These are phyloP conservation scores for Scaptomyza cyrtandrae DNA, from an alignment of 2,888 invertebrate species.

Conservation along the genomic window DNA sequence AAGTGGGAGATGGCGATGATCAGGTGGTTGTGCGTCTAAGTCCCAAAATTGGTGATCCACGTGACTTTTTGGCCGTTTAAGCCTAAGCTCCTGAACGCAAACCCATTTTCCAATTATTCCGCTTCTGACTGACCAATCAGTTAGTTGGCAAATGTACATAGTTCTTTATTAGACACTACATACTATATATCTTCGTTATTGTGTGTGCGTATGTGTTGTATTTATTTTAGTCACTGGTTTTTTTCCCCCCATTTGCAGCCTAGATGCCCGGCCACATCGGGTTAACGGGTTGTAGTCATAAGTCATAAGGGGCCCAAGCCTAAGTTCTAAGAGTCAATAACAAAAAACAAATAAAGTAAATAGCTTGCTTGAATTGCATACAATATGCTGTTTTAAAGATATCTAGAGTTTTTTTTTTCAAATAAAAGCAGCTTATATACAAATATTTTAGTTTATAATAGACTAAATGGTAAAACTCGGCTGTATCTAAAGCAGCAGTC, in stretches of 20 bases:
- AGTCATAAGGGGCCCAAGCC: constrained; percentile 60
- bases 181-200: constrained; percentile 8
- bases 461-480: too few relatives aligned
- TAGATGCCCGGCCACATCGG: constrained; percentile 15
- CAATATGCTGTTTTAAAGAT: neutral
- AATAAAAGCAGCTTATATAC: too few relatives aligned
- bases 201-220: constrained; percentile 52
- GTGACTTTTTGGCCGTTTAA: constrained; percentile 90
- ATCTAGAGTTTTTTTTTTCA: too few relatives aligned
- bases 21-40: constrained; percentile 92
- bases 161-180: constrained; percentile 27
- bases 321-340: constrained; percentile 68
- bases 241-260: constrained; percentile 25
- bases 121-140: constrained; percentile 4
- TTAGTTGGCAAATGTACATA: constrained; percentile 39
- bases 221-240: constrained; percentile 66
- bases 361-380: constrained; percentile 4
- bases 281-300: constrained; percentile 59
- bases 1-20: constrained; percentile 91
- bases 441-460: too few relatives aligned
- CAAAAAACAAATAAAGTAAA: constrained; percentile 5
- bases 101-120: neutral
- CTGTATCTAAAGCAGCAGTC: too few relatives aligned
- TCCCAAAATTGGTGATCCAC: constrained; percentile 92
- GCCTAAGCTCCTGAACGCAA: constrained; percentile 56